Evolutionary conservation across 2,888 invertebrate species (phyloP), one percentile per base, ranked within the genome.

Genomic region (Acrocyrtus sp.): DNA sequence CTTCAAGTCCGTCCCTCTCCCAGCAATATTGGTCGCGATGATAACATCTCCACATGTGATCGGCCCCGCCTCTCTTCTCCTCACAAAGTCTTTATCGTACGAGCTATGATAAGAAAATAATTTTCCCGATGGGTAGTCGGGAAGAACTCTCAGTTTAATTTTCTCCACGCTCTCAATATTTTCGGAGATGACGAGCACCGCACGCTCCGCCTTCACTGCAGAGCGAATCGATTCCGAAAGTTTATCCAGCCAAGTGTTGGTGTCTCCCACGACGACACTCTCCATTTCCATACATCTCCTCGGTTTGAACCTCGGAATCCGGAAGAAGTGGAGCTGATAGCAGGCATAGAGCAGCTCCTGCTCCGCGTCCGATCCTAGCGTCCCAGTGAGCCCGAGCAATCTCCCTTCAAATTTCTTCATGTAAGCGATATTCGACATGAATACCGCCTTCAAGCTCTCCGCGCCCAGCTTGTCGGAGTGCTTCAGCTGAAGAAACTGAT

Each of bases 401-500:
- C 26, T 4, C 24, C 47, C 63, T n/a, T 29, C 17, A 43, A 83
- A 84, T 3, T 68, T 22, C 57, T 81, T 81, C 57, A 83, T 81
- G 62, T 78, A 84, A 2, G 78, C 72, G 5, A 84, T 82, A 70
- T 85, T 85, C 0, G 85, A 85, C 24, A 85, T 82, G 72, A 83
- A 85, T 68, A 83, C 83, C 15, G 83, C 82, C 53, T 83, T 84
- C 2, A 85, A 74, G 58, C 82, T 83, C 57, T 83, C 80, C 3
- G 81, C 68, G 3, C 82, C 77, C 4, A 85, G 58, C 41, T 81
- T 80, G 43, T 81, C 80, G 12, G 82, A 83, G 74, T 85, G 84
- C 74, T 85, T 85, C 2, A 85, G 79, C 70, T 85, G 84, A 6
- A 85, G 72, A 72, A 84, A 85, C 75, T 85, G 85, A 67, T 84